Base-by-base conservation (phyloP, 2,888 invertebrate species). In the Plagodis dolabraria region DNA sequence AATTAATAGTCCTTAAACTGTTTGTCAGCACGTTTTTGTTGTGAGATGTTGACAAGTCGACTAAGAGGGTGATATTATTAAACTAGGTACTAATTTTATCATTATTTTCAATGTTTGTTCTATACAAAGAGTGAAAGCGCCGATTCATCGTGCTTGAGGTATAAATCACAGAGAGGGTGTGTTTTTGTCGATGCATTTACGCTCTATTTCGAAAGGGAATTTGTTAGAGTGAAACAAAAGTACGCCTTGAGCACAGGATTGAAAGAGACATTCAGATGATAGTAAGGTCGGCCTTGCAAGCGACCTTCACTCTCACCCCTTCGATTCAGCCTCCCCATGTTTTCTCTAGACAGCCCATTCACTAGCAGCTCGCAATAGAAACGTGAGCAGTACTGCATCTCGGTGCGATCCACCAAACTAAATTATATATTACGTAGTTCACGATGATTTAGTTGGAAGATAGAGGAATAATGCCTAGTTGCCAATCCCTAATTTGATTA, bases 301-400 rank as follows among this genome's bases (percentile, higher is more conserved):
- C 84, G 88, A 88, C 90, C 89, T 91, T 89, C 87, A 76, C 68
- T 75, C 81, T 79, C 83, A 82, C 79, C 85, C 85, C 83, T 79
- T 75, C 66, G 63, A 66, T 68, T 55, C 66, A 80, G 73, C 73
- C 67, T 61, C 81, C 81, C 79, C 79, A 79, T 77, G 77, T 82
- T 81, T 83, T 83, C 80, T 78, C 76, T 75, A 79, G 74, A 74
- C 72, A 70, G 82, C 89, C 44, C 92, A 93, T 92, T 93, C 92
- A 92, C 87, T 69, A 87, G 74, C 69, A 84, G 57, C 57, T 35
- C 46, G 46, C 35, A 40, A 6, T 56, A 34, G 44, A 53, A 53
- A 36, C 49, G 36, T 43, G 10, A 34, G 33, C 60, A 61, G 60
- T 43, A 47, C 8, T 33, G n/a, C 22, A 60, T 33, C 74, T 53